A percentile compares a stretch with the other conserved stretches of the same genome.
These are phyloP conservation scores for Vollenhovia emeryi DNA, from an alignment of 1,140 invertebrate genomes.

Conservation along the genomic window DNA sequence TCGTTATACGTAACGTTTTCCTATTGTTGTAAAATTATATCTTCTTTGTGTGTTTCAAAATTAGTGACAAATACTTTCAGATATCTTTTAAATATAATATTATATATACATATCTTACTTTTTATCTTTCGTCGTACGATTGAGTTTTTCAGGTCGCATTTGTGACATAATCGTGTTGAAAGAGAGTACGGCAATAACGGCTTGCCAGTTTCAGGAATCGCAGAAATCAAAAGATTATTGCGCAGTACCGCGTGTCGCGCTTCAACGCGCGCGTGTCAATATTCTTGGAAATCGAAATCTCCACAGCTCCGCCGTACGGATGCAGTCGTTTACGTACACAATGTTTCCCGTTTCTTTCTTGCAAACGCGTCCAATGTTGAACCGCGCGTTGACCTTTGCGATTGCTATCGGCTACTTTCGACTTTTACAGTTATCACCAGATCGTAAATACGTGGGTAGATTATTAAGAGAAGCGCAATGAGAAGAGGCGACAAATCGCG, in stretches of 20 bases:
- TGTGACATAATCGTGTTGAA: slow-evolving; percentile 35
- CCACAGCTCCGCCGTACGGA: background rate
- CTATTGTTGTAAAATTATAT: background rate
- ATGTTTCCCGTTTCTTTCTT: slow-evolving; percentile 41
- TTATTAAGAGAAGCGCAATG: slow-evolving; percentile 31
- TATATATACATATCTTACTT: too few species aligned
- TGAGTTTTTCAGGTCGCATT: slow-evolving; percentile 29
- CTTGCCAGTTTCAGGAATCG: slow-evolving; percentile 25
- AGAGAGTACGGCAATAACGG: slow-evolving; percentile 18
- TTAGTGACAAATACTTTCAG: background rate
- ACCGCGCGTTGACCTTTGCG: slow-evolving; percentile 44
- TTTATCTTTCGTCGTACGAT: background rate
- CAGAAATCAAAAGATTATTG: slow-evolving; percentile 52
- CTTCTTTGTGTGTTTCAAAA: background rate
- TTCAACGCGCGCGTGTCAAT: slow-evolving; percentile 18
- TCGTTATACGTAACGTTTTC: too few species aligned
- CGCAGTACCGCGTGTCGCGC: background rate
- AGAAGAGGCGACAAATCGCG: background rate
- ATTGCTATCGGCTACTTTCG: slow-evolving; percentile 60
- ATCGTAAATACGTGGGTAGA: slow-evolving; percentile 44
- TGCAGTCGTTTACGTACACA: slow-evolving; percentile 18
- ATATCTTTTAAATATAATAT: too few species aligned
- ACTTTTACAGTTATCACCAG: slow-evolving; percentile 47
- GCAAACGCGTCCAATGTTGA: slow-evolving; percentile 16
- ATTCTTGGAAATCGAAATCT: slow-evolving; percentile 53